Evolutionary conservation across 2,113 vertebrate genomes (phyloP), one percentile per base, ranked within the genome.

Genomic region (Arizona elegans): DNA sequence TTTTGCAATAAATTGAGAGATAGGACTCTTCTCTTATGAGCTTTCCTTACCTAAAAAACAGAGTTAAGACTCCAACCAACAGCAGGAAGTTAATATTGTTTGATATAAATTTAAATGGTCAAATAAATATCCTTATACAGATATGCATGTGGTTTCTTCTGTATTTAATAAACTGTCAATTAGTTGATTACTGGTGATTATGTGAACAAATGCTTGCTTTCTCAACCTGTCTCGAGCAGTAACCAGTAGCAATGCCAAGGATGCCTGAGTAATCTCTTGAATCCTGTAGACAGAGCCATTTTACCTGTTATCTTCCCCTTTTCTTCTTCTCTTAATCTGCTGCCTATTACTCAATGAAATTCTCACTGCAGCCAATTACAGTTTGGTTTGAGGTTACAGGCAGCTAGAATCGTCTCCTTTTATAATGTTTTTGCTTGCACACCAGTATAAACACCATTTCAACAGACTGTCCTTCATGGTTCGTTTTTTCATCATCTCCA

Each of bases 401-500:
- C 15, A 86, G 52, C 55, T 13, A 65, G 75, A 86, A 86, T 86
- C 8, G 13, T 89, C 85, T 65, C 91, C 17, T 86, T 93, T 62
- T 53, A 86, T 65, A 90, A 93, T 86, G 75, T 86, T 62, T 89
- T 33, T 70, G 5, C 75, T 52, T 53, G 38, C 33, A 50, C 56
- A 86, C 75, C 87, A 92, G 86, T 65, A 87, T 86, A 92, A 94
- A 94, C 75, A 92, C 10, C 88, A 47, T 56, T 11, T 15, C 26
- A 86, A 94, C 91, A 92, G 91, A 86, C 87, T 8, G 50, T 55
- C 56, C 75, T 94, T 94, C 93, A 92, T 87, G 88, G 29, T 23
- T 47, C 6, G 19, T 90, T 94, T 91, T 81, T 62, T 92, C 91
- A 87, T 87, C 56, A 4, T 47, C 88, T 92, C 91, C 88, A 94